Evolutionary conservation across 2,888 invertebrate genomes (phyloP).

Genomic region (Acholoe squamosa): DNA sequence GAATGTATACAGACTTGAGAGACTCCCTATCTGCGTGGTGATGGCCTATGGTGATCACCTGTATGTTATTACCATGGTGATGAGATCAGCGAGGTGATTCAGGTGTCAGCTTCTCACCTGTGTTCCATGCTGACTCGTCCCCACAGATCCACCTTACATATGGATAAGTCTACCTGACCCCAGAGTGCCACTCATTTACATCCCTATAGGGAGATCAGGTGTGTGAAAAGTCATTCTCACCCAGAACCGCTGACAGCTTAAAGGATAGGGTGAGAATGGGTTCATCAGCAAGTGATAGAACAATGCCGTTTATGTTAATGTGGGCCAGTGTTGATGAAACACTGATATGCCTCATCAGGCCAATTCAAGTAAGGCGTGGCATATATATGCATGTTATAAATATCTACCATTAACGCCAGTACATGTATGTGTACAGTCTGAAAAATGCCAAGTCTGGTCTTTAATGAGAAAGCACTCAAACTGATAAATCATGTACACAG

Average conservation of each 20-base stretch:
- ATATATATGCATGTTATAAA: too few relatives aligned
- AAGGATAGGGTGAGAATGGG: not conserved
- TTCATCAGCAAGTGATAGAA: not conserved
- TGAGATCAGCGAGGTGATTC: not conserved
- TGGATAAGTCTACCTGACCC: not conserved
- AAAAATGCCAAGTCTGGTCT: too few relatives aligned
- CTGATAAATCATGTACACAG: too few relatives aligned
- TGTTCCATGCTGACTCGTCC: not conserved
- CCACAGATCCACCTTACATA: not conserved
- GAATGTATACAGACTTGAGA: too few relatives aligned
- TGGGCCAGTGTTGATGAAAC: not conserved
- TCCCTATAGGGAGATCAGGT: not conserved
- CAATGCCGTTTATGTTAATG: not conserved
- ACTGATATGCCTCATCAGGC: not conserved
- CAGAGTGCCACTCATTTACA: not conserved
- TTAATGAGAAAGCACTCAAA: too few relatives aligned
- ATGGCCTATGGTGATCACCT: too few relatives aligned
- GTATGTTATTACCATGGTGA: not conserved
- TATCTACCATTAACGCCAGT: too few relatives aligned
- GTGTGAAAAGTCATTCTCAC: not conserved
- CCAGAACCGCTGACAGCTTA: not conserved
- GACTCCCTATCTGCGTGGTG: not conserved
- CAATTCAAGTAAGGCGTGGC: not conserved
- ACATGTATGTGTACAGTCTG: too few relatives aligned
- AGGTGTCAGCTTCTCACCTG: conserved; percentile 16